A percentile compares a stretch with the other conserved stretches of the same genome.
These are phyloP conservation scores for Trichosurus vulpecula DNA, from an alignment of 2,797 vertebrate species.

Conservation along the genomic window DNA sequence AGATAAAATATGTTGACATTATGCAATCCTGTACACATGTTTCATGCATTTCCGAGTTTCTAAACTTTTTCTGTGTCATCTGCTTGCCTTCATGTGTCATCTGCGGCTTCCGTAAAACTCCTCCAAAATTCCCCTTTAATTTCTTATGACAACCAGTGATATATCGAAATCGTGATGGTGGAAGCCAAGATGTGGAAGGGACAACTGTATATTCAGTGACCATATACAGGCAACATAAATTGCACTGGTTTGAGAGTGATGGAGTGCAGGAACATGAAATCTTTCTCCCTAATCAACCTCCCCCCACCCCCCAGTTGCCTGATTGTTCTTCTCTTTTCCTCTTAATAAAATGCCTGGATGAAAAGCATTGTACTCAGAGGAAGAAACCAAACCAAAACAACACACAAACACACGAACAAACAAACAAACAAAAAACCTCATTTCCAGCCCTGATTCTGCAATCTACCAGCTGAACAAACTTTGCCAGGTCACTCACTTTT, in stretches of 20 bases:
- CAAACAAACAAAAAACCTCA: not conserved
- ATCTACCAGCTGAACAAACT: not conserved
- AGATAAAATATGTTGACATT: not conserved
- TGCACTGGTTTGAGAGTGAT: not conserved
- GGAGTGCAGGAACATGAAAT: not conserved
- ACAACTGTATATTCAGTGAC: not conserved
- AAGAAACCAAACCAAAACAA: not conserved
- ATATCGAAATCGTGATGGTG: not conserved
- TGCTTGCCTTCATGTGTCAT: not conserved
- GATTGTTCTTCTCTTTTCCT: not conserved
- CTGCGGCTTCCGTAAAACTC: not conserved
- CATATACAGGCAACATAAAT: not conserved
- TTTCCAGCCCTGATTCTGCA: not conserved
- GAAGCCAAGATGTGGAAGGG: not conserved
- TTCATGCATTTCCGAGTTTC: not conserved
- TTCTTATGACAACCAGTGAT: not conserved
- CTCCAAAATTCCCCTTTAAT: not conserved
- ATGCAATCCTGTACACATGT: not conserved
- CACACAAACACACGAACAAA: not conserved
- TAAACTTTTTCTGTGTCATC: not conserved
- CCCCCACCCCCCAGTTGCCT: not conserved
- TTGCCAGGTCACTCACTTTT: not conserved
- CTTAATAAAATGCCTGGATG: not conserved
- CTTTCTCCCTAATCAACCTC: not conserved
- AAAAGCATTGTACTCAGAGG: not conserved